Evolutionary conservation across 2,113 vertebrate genomes (phyloP).

Genomic region (Pygoscelis antarcticus): DNA sequence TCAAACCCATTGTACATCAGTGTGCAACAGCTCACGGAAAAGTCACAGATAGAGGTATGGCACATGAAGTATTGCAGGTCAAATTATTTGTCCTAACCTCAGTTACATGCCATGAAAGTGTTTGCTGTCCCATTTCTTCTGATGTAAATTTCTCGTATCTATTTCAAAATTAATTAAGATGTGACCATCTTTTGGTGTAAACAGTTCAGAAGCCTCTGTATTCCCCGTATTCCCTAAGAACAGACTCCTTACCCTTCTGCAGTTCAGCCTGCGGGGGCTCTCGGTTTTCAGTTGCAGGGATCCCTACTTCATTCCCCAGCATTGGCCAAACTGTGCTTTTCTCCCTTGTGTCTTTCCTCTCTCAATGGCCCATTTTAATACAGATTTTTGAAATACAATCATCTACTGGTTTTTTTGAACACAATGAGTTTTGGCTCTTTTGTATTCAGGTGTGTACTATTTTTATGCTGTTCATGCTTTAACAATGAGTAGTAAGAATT

Average conservation of each 20-base stretch:
- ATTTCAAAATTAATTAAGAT: background rate
- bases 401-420: background rate
- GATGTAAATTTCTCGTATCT: background rate
- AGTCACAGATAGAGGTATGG: background rate
- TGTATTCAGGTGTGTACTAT: background rate
- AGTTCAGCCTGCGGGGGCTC: fast-evolving
- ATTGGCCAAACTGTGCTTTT: background rate
- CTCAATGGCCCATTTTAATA: background rate
- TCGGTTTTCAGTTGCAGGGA: background rate
- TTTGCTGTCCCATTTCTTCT: background rate
- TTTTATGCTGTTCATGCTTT: background rate
- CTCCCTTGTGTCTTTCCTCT: background rate
- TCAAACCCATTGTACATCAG: background rate
- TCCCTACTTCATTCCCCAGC: background rate
- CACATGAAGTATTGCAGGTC: background rate
- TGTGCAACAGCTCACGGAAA: background rate
- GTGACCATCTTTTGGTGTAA: background rate
- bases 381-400: background rate
- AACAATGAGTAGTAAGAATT: background rate
- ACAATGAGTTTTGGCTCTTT: background rate
- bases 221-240: background rate
- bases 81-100: background rate
- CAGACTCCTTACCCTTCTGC: background rate
- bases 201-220: background rate
- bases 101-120: background rate